phyloP scores from a whole-genome alignment of 1,140 invertebrate species.

The Drosophila melanogaster region DNA sequence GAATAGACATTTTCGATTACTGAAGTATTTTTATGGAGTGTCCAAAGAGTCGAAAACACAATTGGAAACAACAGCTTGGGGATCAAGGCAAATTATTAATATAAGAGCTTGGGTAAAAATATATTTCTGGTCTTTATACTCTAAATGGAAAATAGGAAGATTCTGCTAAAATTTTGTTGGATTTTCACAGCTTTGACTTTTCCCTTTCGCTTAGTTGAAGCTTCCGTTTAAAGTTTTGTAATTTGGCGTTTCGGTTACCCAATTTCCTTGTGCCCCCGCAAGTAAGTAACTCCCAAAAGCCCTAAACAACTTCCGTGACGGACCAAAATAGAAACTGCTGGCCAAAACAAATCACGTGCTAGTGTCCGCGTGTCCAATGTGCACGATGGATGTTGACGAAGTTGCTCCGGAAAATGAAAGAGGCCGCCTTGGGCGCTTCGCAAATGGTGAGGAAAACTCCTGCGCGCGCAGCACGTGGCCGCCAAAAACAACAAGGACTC shows the following conservation, averaged over 20 bases:
- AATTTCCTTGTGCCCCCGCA: slow-evolving; percentile 21
- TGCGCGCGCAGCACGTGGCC: slow-evolving; percentile 80
- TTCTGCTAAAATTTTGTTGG: no score
- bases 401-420: slow-evolving; percentile 54
- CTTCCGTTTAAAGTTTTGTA: slow-evolving; percentile 36
- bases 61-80: slow-evolving; percentile 4
- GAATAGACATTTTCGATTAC: slow-evolving; percentile 31
- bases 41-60: slow-evolving; percentile 21
- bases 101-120: no score
- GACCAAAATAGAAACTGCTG: slow-evolving; percentile 58
- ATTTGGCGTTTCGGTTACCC: slow-evolving; percentile 39
- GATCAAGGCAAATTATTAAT: slow-evolving; percentile 1
- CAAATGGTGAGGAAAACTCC: slow-evolving; percentile 40
- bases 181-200: background rate
- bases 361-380: slow-evolving; percentile 34
- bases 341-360: slow-evolving; percentile 46
- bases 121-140: no score
- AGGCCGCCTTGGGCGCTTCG: slow-evolving; percentile 6
- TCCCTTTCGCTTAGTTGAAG: background rate
- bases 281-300: background rate
- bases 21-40: slow-evolving; percentile 5
- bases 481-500: slow-evolving; percentile 55
- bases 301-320: slow-evolving; percentile 56
- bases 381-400: slow-evolving; percentile 61
- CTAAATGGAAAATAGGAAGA: no score